Evolutionary conservation across 2,888 invertebrate genomes (phyloP).

Genomic region (Tetropium fuscum): DNA sequence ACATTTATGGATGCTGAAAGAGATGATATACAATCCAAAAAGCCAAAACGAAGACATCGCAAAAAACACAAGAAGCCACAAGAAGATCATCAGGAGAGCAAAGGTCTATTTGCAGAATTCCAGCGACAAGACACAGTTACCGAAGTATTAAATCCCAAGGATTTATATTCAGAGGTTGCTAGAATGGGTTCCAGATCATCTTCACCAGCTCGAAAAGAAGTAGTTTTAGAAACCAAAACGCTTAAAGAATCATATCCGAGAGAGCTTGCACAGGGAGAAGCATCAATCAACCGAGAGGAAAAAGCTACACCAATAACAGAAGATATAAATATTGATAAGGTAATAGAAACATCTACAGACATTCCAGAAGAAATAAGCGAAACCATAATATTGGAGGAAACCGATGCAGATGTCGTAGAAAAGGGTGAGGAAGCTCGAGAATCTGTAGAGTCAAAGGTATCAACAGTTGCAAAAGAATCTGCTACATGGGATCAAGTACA

Average conservation of each 20-base stretch:
- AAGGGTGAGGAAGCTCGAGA: not conserved
- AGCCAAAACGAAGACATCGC: conserved; percentile 44
- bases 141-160: conserved; percentile 50
- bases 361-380: no score
- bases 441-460: not conserved
- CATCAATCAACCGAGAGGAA: no score
- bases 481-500: conserved; percentile 35
- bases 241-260: conserved; percentile 6
- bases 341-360: no score
- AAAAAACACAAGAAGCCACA: conserved; percentile 45
- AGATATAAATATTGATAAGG: no score
- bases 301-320: no score
- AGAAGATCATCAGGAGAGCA: conserved; percentile 27
- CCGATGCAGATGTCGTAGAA: not conserved
- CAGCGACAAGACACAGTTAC: conserved; percentile 51
- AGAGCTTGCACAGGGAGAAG: no score
- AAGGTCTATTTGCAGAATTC: conserved; percentile 54
- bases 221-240: not conserved
- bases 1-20: conserved; percentile 51
- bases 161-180: conserved; percentile 57
- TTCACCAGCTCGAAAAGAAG: conserved; percentile 39
- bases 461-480: conserved; percentile 7
- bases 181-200: conserved; percentile 52
- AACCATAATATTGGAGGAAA: not conserved
- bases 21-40: conserved; percentile 41